These are phyloP conservation scores for Mycteria americana DNA, from an alignment of 2,797 vertebrate genomes.

Conservation along the genomic window DNA sequence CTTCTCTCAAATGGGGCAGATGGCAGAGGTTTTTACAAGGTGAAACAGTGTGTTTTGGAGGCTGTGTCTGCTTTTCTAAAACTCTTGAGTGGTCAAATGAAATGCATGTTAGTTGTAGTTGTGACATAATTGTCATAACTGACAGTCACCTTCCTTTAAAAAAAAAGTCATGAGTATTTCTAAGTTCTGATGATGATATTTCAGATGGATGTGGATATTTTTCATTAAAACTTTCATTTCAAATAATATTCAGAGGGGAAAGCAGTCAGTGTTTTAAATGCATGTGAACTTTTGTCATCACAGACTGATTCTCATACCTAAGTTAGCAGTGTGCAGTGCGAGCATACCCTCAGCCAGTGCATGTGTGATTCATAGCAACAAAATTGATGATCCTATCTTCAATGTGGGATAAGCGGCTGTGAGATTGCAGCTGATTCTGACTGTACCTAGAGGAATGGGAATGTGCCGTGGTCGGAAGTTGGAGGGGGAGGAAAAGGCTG, in stretches of 20 bases:
- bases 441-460: neutral
- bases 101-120: neutral
- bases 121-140: neutral
- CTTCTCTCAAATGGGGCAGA: neutral
- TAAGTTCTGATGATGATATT: neutral
- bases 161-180: neutral
- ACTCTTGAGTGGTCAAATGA: neutral
- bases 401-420: neutral
- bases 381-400: neutral
- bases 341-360: neutral
- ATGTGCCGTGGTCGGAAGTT: neutral
- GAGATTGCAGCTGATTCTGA: neutral
- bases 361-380: neutral
- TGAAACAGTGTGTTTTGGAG: neutral
- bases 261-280: neutral
- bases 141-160: neutral
- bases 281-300: neutral
- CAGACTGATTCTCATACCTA: neutral
- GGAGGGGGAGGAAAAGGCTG: neutral
- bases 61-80: neutral
- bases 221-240: neutral
- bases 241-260: neutral
- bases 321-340: neutral
- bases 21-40: neutral
- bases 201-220: neutral